These are phyloP conservation scores for Lineus longissimus DNA, from an alignment of 1,140 invertebrate genomes.

Conservation along the genomic window DNA sequence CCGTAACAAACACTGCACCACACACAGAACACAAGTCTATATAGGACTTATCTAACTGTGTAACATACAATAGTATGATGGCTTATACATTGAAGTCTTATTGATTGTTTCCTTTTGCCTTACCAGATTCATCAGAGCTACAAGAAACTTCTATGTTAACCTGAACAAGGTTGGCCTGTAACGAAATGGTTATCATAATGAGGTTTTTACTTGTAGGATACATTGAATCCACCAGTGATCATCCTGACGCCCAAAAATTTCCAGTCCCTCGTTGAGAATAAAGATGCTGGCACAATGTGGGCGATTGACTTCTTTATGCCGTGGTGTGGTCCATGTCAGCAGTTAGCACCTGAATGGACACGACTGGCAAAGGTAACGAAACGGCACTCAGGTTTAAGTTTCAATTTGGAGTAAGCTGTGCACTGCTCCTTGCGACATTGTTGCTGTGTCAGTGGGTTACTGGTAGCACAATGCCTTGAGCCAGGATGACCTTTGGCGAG, in stretches of 20 bases:
- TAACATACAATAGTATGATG: too few relatives aligned
- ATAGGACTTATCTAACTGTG: too few relatives aligned
- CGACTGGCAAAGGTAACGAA: slow-evolving; percentile 60
- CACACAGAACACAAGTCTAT: too few relatives aligned
- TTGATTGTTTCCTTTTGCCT: too few relatives aligned
- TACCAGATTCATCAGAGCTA: too few relatives aligned
- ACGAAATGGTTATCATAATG: too few relatives aligned
- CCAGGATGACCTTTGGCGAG: too few relatives aligned
- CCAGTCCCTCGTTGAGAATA: slow-evolving; percentile 56
- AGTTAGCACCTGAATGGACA: slow-evolving; percentile 63
- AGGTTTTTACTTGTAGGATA: slow-evolving; percentile 52
- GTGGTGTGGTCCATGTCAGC: slow-evolving; percentile 69
- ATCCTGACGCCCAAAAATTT: slow-evolving; percentile 60
- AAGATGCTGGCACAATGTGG: slow-evolving; percentile 58
- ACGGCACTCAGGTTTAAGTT: slow-evolving; percentile 1
- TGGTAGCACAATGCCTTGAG: background rate
- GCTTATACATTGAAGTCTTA: too few relatives aligned
- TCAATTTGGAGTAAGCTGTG: too few relatives aligned
- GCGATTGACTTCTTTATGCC: slow-evolving; percentile 68
- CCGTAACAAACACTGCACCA: too few relatives aligned
- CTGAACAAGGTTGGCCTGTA: too few relatives aligned
- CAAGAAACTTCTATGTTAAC: too few relatives aligned
- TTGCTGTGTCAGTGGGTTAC: background rate
- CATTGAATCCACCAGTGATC: slow-evolving; percentile 60
- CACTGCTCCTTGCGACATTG: background rate